Evolutionary conservation across 2,888 invertebrate genomes (phyloP).

Genomic region (Plusia festucae): DNA sequence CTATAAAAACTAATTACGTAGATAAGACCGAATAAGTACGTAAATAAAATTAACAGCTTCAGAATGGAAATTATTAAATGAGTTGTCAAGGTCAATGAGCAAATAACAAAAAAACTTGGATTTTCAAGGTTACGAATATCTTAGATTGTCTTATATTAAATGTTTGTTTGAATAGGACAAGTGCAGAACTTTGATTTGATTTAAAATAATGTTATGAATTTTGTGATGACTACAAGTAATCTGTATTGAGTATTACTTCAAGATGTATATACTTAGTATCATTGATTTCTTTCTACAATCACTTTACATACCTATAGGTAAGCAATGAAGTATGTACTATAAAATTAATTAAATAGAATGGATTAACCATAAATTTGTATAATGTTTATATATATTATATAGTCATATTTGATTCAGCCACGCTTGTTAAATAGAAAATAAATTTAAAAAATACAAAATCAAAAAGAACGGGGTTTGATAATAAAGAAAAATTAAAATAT

Average conservation of each 20-base stretch:
- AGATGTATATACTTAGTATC: too few species aligned
- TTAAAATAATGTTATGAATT: too few species aligned
- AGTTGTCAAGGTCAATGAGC: slow-evolving; percentile 19
- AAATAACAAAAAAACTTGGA: slow-evolving; percentile 18
- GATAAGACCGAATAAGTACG: neutral
- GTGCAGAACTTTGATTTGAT: too few species aligned
- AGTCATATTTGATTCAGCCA: neutral
- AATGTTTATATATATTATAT: neutral
- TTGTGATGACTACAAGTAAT: too few species aligned
- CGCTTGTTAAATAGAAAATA: neutral
- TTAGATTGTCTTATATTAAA: neutral
- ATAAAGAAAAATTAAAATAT: neutral
- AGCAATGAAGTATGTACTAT: neutral
- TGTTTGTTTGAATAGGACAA: neutral
- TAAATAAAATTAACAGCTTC: neutral
- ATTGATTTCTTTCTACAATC: too few species aligned
- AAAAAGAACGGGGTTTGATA: neutral
- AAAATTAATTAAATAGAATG: too few species aligned
- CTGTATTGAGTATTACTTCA: too few species aligned
- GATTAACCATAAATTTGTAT: too few species aligned
- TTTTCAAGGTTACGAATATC: slow-evolving; percentile 21
- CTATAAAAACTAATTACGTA: slow-evolving; percentile 4
- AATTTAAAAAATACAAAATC: neutral
- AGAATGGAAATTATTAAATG: slow-evolving; percentile 10
- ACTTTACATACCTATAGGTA: too few species aligned